Percentiles rank a stretch among this genome's conserved stretches.
phyloP scores from a whole-genome alignment of 2,113 vertebrate species.

The Gambusia affinis region DNA sequence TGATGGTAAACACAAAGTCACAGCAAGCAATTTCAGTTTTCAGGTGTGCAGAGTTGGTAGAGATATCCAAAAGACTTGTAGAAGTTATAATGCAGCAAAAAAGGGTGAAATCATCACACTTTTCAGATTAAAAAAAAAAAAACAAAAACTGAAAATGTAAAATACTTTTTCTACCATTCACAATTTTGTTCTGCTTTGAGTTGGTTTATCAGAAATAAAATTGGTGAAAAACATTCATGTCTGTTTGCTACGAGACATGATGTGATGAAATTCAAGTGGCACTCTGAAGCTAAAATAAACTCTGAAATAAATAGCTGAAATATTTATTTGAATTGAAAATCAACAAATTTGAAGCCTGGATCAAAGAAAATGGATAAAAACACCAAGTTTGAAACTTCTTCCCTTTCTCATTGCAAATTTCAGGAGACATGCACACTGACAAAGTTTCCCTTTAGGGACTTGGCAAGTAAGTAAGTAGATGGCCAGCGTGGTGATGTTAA shows the following conservation, averaged over 20 bases:
- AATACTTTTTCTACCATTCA: not conserved
- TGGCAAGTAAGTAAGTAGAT: slow-evolving; percentile 20
- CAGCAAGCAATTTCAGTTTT: not conserved
- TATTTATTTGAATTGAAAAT: too few relatives aligned
- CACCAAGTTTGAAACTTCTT: slow-evolving; percentile 28
- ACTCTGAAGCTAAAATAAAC: too few relatives aligned
- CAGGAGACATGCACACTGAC: not conserved
- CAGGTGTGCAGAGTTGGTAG: not conserved
- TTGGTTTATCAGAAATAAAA: not conserved
- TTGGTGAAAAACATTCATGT: too few relatives aligned
- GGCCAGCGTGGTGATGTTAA: not conserved
- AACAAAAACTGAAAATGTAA: not conserved
- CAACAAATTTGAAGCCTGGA: too few relatives aligned
- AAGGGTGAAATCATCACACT: not conserved
- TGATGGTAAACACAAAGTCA: too few relatives aligned
- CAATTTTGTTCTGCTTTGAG: not conserved
- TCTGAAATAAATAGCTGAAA: too few relatives aligned
- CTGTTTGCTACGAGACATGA: too few relatives aligned
- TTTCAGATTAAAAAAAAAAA: not conserved
- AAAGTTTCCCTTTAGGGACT: slow-evolving; percentile 24
- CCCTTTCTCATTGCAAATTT: not conserved
- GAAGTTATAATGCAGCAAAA: not conserved
- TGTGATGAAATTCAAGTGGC: too few relatives aligned
- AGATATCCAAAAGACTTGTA: not conserved
- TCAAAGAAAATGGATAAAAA: not conserved